Evolutionary conservation across 2,797 vertebrate species (phyloP), one percentile per base, ranked within the genome.

Genomic region (Acrossocheilus fasciatus): DNA sequence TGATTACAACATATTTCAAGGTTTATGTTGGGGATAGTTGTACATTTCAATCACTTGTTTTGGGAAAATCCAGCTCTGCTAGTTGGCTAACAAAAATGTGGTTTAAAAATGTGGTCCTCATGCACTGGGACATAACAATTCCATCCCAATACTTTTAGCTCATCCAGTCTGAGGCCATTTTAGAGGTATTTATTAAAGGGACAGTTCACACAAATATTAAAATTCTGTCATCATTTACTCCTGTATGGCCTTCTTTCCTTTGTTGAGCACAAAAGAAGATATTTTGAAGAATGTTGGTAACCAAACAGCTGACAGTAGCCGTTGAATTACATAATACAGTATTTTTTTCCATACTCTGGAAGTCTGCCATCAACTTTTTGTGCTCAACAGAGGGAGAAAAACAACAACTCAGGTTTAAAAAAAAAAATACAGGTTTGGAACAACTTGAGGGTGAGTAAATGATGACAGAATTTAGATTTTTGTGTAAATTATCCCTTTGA

Each of bases 21-120:
- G 82, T 76, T 84, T 84, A 59, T 84, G 76, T 76, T 52, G 73
- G 57, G 34, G 72, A 84, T 50, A 50, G 43, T 18, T 47, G 45
- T 12, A 69, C 6, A 76, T 76, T 52, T 66, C 82, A 26, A 30
- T 12, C 8, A 36, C 12, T 39, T 84, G 82, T 84, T 84, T 76
- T 84, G 73, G 73, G 82, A 66, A 50, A 76, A 14, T 76, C 30
- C 30, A 52, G 70, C 12, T 74, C 54, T 74, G 26, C 52, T 15
- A 59, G 39, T 26, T 83, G 10, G 26, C 54, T 74, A 26, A 59
- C 52, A 74, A 45, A 73, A 83, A 73, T 23, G 43, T 47, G 41
- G 14, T 64, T 26, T 26, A 26, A 26, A 26, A 26, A 26, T 26
- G 26, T 26, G 26, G 26, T 26, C 26, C 1, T 26, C 26, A 26